phyloP scores from a whole-genome alignment of 2,113 vertebrate genomes.

The Galeopterus variegatus region DNA sequence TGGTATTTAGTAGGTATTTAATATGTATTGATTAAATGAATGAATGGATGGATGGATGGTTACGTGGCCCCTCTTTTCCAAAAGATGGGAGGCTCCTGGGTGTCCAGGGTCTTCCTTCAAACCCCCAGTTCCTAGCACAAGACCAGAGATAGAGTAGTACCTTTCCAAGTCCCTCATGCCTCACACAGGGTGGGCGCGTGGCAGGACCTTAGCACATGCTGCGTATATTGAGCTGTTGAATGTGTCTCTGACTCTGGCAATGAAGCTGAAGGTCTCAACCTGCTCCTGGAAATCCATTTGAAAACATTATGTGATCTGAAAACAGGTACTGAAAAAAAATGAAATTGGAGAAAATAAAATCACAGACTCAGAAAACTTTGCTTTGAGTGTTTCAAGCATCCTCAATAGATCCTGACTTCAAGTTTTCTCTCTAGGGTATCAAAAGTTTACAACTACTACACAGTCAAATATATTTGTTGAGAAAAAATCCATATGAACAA shows the following conservation, averaged over 20 bases:
- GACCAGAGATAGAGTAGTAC: neutral
- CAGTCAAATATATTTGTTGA: constrained; percentile 43
- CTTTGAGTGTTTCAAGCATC: neutral
- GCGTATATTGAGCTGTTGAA: neutral
- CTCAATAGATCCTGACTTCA: constrained; percentile 31
- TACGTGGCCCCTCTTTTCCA: neutral
- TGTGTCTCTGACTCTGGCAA: neutral
- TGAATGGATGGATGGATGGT: neutral
- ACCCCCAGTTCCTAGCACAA: neutral
- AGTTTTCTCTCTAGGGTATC: constrained; percentile 47
- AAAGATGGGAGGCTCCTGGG: neutral
- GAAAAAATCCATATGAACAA: constrained; percentile 46
- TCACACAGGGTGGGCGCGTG: neutral
- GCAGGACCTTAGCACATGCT: neutral
- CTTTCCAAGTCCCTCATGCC: neutral
- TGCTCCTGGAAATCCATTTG: neutral
- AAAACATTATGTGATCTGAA: neutral
- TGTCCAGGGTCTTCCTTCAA: too few species aligned
- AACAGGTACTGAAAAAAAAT: neutral
- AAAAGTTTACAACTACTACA: constrained; percentile 48
- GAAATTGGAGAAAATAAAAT: constrained; percentile 30
- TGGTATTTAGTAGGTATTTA: too few species aligned
- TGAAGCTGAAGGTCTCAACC: neutral
- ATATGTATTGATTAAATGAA: neutral
- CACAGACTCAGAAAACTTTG: constrained; percentile 36